These are phyloP conservation scores for Thomomys bottae DNA, from an alignment of 2,113 vertebrate genomes.

Conservation along the genomic window DNA sequence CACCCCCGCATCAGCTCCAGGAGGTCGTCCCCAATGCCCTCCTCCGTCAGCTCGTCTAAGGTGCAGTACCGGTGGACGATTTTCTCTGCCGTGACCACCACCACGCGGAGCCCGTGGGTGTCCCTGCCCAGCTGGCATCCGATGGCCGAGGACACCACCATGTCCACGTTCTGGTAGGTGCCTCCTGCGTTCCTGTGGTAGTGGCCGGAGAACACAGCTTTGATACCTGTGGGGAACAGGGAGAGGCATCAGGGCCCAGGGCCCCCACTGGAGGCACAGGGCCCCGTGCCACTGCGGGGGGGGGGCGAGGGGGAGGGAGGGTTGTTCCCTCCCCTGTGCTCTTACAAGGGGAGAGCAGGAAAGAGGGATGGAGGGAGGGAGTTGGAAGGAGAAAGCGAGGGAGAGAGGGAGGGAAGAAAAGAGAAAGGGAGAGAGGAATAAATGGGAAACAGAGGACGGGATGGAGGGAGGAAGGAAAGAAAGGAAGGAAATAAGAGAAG, in stretches of 20 bases:
- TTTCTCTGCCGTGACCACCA: constrained; percentile 90
- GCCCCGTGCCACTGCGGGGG: too few relatives aligned
- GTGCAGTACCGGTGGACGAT: constrained; percentile 93
- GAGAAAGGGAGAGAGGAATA: too few relatives aligned
- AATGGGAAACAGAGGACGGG: too few relatives aligned
- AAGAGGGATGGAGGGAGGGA: background rate
- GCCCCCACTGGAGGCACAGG: background rate
- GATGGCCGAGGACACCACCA: constrained; percentile 97
- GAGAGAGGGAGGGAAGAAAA: too few relatives aligned
- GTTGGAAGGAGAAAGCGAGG: too few relatives aligned
- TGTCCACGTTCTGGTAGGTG: constrained; percentile 89
- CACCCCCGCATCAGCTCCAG: constrained; percentile 83
- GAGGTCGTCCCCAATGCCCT: constrained; percentile 89
- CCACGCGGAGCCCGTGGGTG: constrained; percentile 91
- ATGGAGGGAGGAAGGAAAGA: too few relatives aligned
- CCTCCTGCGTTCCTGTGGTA: constrained; percentile 96
- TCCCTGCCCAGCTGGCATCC: constrained; percentile 96
- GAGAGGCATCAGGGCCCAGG: background rate
- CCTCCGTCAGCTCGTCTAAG: constrained; percentile 87
- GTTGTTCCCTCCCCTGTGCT: too few relatives aligned
- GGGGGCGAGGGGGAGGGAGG: background rate
- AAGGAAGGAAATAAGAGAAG: too few relatives aligned
- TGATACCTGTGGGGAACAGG: constrained; percentile 88
- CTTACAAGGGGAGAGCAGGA: background rate
- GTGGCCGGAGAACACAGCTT: constrained; percentile 95